Base-by-base conservation (phyloP, 2,888 invertebrate genomes). In the Actias luna region DNA sequence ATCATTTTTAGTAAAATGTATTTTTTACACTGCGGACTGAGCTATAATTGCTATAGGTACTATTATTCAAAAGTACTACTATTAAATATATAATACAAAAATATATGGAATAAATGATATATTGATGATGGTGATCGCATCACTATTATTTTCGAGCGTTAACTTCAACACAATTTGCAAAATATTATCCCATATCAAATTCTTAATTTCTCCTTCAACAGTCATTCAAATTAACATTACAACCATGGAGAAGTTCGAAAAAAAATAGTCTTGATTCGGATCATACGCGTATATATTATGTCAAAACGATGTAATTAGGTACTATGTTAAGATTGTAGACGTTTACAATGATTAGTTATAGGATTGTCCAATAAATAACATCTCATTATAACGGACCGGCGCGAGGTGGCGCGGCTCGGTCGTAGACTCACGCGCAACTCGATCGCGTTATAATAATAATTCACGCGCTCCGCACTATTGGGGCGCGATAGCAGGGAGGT, bases 351-450 rank as follows among this genome's bases (percentile, higher is more conserved):
- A 87, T 88, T 88, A 86, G 85, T 86, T 79, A 76, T 72, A 75
- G 80, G 79, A 79, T 81, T 80, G 86, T 84, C 80, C 83, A 86
- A 89, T 91, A 90, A 91, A 89, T 89, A 89, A 89, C 84, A 80
- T 82, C 89, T 89, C 85, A 89, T 91, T 91, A 91, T 84, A 84
- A 86, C 84, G 78, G 84, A 79, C 75, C 46, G 46, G 22, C 1
- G n/a, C n/a, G n/a, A n/a, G n/a, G n/a, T n/a, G n/a, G n/a, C n/a
- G n/a, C n/a, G 14, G 36, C 12, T 14, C 42, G 79, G 79, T 76
- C 69, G 77, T 77, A 72, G 79, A 75, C 71, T 65, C 46, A 61
- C 57, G 59, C 64, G 76, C 80, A 77, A 77, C 77, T 76, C 77
- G 83, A 84, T 84, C 80, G 81, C 74, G 74, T 78, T 80, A 83